phyloP scores from a whole-genome alignment of 2,888 invertebrate species.

The Eustalomyia histrio region DNA sequence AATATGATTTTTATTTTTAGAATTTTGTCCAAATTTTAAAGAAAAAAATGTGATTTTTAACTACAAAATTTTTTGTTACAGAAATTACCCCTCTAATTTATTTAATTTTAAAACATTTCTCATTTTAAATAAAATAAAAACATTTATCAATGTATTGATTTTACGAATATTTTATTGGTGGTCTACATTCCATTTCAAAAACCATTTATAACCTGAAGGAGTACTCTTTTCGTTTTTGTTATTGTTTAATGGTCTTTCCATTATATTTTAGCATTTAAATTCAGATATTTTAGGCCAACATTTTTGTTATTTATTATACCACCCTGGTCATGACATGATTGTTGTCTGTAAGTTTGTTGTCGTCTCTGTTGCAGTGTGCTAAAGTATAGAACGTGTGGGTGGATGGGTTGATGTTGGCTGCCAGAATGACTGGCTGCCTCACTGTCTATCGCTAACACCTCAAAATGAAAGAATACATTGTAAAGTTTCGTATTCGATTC shows the following conservation, averaged over 20 bases:
- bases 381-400: conserved; percentile 10
- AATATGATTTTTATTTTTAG: no score
- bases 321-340: conserved; percentile 55
- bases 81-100: no score
- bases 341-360: conserved; percentile 5
- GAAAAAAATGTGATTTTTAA: no score
- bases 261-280: conserved; percentile 4
- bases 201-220: neutral
- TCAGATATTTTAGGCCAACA: conserved; percentile 10
- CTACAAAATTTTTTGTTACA: no score
- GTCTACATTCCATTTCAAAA: no score
- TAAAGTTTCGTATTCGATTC: conserved; percentile 13
- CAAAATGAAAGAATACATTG: conserved; percentile 15
- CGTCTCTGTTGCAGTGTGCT: conserved; percentile 15
- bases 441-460: conserved; percentile 12
- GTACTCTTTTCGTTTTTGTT: no score
- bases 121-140: neutral
- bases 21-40: no score
- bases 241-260: neutral
- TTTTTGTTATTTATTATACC: conserved; percentile 44
- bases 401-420: conserved; percentile 22
- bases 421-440: conserved; percentile 10
- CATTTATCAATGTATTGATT: no score
- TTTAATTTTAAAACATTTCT: neutral
- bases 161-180: no score